These are phyloP conservation scores for Magallana ariakensis DNA, from an alignment of 1,140 invertebrate genomes.

Conservation along the genomic window DNA sequence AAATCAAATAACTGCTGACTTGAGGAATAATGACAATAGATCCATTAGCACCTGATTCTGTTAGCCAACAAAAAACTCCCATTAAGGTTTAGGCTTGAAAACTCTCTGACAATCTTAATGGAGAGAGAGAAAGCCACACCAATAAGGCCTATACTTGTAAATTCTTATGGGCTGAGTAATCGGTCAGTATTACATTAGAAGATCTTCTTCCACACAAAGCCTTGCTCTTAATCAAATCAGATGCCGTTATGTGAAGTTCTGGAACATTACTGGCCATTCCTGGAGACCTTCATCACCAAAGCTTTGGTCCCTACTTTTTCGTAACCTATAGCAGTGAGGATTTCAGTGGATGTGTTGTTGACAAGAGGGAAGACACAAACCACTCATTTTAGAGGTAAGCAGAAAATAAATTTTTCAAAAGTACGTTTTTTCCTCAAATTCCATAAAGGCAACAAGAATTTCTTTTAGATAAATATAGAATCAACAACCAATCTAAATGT, in stretches of 20 bases:
- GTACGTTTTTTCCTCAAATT: too few species aligned
- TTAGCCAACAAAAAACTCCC: not conserved
- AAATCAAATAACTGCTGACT: not conserved
- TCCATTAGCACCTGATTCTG: constrained; percentile 9
- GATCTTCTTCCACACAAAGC: not conserved
- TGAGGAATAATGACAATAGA: not conserved
- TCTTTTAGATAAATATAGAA: too few species aligned
- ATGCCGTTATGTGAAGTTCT: not conserved
- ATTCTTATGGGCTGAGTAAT: not conserved
- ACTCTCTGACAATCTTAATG: not conserved
- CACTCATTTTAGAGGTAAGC: too few species aligned
- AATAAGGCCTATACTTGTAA: not conserved
- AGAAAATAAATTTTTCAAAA: too few species aligned
- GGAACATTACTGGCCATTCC: not conserved
- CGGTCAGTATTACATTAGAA: constrained; percentile 27
- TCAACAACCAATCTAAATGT: too few species aligned
- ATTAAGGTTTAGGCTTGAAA: not conserved
- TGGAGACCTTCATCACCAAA: not conserved
- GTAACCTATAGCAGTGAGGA: too few species aligned
- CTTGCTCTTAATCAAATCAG: not conserved
- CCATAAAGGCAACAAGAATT: too few species aligned
- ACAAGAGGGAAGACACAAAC: too few species aligned
- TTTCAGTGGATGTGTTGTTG: too few species aligned
- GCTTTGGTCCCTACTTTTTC: not conserved
- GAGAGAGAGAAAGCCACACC: not conserved